Evolutionary conservation across 2,888 invertebrate species (phyloP), one percentile per base, ranked within the genome.

Genomic region (Rhingia rostrata): DNA sequence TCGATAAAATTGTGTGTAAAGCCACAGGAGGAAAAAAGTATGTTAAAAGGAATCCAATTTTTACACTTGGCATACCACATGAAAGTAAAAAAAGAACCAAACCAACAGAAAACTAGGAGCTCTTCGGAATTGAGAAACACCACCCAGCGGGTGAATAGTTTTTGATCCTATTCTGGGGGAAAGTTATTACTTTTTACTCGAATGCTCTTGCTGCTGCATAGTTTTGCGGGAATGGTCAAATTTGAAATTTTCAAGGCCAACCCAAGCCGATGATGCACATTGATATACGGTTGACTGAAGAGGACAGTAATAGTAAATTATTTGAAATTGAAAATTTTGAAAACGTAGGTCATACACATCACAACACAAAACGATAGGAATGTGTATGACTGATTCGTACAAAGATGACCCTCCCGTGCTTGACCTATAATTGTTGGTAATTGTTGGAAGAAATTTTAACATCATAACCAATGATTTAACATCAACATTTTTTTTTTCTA

Each of bases 41-140:
- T 39, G 56, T 14, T 69, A 45, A 45, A 53, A 61, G 61, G 43
- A 72, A 72, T 72, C 72, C 72, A 72, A 72, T 72, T 72, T 72
- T 61, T 53, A 54, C 33, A 47, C 43, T 54, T 54, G 70, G 51
- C 9, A 32, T 22, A 43, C 49, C 37, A 22, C 51, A 10, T 7
- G 12, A 45, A 51, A 60, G 61, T 61, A 72, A 72, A 72, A 61
- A 72, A 72, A 47, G 35, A 30, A 10, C 12, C 4, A n/a, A 43
- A 41, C 22, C 9, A 49, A 49, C 4, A 47, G 4, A 14, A 14
- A 30, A 22, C 22, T 7, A 30, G 2, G 22, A 30, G 22, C 7
- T 39, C 39, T 6, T 39, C 10, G 54, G 0, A 12, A 12, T 6
- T 10, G 12, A 54, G 2, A n/a, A 54, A 32, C 58, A 39, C 14